Conservation (phyloP, 2,797 vertebrate species). For the Ataeniobius toweri region DNA sequence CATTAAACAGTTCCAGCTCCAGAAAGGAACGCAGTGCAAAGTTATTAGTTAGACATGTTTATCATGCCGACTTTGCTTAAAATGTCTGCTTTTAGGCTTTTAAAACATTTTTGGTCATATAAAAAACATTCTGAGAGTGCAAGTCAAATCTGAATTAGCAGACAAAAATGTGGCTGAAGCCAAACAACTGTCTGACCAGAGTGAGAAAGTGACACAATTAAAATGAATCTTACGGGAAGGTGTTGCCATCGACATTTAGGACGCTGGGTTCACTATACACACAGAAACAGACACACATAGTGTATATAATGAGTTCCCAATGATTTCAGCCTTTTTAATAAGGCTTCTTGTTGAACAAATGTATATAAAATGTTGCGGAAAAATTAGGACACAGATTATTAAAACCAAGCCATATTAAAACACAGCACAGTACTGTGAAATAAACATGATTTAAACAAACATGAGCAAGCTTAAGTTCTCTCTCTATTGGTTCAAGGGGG, state of each 20-base stretch:
- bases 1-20: not conserved
- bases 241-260: not conserved
- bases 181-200: not conserved
- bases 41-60: not conserved
- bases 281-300: conserved; percentile 1
- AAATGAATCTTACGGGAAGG: not conserved
- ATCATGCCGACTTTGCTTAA: not conserved
- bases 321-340: not conserved
- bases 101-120: not conserved
- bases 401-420: not conserved
- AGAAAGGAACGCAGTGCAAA: not conserved
- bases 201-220: not conserved
- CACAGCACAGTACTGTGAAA: not conserved
- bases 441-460: not conserved
- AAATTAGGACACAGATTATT: not conserved
- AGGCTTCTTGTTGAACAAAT: not conserved
- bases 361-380: not conserved
- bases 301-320: not conserved
- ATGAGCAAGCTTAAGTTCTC: not conserved
- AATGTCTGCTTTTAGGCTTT: not conserved
- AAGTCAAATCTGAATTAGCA: not conserved
- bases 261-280: not conserved
- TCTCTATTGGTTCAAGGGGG: not conserved
- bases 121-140: not conserved
- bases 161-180: not conserved